A percentile compares a stretch with the other conserved stretches of the same genome.
phyloP scores from a whole-genome alignment of 2,797 vertebrate species.

The Clarias platycephalus region DNA sequence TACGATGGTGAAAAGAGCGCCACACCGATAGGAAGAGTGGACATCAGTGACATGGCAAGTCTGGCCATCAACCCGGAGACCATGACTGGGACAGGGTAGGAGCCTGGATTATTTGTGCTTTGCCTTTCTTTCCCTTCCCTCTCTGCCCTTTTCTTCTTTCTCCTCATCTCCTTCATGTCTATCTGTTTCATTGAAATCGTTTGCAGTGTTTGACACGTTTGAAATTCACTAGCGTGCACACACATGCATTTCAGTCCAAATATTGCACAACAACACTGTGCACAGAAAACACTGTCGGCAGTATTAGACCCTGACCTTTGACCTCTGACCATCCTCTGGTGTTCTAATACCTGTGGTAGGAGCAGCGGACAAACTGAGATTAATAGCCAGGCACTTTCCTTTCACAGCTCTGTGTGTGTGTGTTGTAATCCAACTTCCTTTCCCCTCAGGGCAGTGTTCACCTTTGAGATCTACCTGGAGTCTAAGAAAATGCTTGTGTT shows the following conservation, averaged over 20 bases:
- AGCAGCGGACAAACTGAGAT: slow-evolving; percentile 67
- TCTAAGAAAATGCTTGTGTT: slow-evolving; percentile 85
- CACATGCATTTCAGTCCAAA: not conserved
- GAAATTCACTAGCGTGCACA: slow-evolving; percentile 6
- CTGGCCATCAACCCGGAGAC: slow-evolving; percentile 76
- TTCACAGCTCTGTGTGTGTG: slow-evolving; percentile 41
- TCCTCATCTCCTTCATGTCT: not conserved
- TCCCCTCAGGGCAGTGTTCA: slow-evolving; percentile 80
- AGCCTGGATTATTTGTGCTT: not conserved
- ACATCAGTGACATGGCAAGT: slow-evolving; percentile 80
- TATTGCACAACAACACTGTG: slow-evolving; percentile 3
- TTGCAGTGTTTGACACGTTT: slow-evolving; percentile 19
- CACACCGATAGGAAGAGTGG: slow-evolving; percentile 81
- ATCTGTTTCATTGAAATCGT: not conserved
- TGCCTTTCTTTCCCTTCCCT: not conserved
- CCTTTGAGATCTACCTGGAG: slow-evolving; percentile 90
- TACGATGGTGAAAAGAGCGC: slow-evolving; percentile 86
- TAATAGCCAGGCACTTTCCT: slow-evolving; percentile 65
- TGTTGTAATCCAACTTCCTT: slow-evolving; percentile 47
- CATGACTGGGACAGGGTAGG: slow-evolving; percentile 75
- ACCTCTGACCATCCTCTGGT: slow-evolving; percentile 43
- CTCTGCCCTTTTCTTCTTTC: not conserved
- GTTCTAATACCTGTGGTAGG: slow-evolving; percentile 49
- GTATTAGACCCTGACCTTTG: slow-evolving; percentile 50
- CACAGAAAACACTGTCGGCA: slow-evolving; percentile 33